Evolutionary conservation across 1,140 invertebrate species (phyloP).

Genomic region (Cydia amplana): DNA sequence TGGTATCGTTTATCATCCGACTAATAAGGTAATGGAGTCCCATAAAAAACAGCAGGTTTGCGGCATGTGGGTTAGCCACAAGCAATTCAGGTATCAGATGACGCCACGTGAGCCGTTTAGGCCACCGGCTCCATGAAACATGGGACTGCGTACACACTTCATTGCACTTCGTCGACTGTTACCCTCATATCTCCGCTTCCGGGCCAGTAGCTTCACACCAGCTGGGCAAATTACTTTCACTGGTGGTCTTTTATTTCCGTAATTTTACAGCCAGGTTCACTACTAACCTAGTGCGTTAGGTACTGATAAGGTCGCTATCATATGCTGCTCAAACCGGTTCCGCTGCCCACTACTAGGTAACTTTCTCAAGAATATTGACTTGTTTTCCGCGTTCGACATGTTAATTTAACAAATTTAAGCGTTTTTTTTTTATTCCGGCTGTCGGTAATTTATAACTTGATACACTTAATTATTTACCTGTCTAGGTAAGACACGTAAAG

Average conservation of each 20-base stretch:
- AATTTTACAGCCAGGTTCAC: conserved; percentile 40
- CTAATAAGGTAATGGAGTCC: conserved; percentile 32
- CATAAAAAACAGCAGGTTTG: conserved; percentile 39
- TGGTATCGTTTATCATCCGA: conserved; percentile 25
- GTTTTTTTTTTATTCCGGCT: not conserved
- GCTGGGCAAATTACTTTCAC: conserved; percentile 38
- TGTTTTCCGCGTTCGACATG: conserved; percentile 39
- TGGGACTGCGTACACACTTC: conserved; percentile 62
- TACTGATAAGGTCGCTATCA: conserved; percentile 53
- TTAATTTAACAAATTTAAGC: conserved; percentile 12
- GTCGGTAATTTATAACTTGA: conserved; percentile 11
- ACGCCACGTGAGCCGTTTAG: conserved; percentile 50
- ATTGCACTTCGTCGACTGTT: conserved; percentile 57
- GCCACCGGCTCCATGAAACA: conserved; percentile 44
- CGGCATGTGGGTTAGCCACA: conserved; percentile 38
- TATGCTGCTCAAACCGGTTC: conserved; percentile 56
- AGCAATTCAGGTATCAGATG: conserved; percentile 50
- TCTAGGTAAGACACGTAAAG: no score
- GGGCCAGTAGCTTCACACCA: conserved; percentile 55
- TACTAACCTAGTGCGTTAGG: conserved; percentile 60
- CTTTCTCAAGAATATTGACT: conserved; percentile 59
- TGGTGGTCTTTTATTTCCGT: not conserved
- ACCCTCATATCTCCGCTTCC: conserved; percentile 63
- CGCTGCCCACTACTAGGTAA: conserved; percentile 47
- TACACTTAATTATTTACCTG: no score